Base-by-base conservation (phyloP, 1,140 invertebrate species). In the Aphaenogaster ashmeadi region DNA sequence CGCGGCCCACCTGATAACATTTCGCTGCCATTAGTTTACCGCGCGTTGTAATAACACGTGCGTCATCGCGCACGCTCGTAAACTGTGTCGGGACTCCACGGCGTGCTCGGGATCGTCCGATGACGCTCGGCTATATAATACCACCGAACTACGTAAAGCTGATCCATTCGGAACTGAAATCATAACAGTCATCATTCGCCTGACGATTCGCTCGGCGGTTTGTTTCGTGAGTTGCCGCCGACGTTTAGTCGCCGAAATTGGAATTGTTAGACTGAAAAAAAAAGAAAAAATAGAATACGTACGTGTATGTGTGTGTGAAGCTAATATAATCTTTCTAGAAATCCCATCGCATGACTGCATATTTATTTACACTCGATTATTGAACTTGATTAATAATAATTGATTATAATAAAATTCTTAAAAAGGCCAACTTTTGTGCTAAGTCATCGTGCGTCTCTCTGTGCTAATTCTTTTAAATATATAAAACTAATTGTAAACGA, bases 21-120 rank as follows among this genome's bases (percentile, higher is more conserved):
- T 56, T 38, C 86, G 78, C 62, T 50, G 33, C 54, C 79, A 88
- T 88, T 89, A 84, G 74, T 85, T 86, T 84, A 80, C 62, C 71
- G 69, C 62, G 41, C 38, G 66, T 54, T 83, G 60, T 66, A 87
- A 83, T 83, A 83, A 72, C 44, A 72, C 44, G 78, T 27, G 62
- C 52, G 60, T 83, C 33, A 33, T 58, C 21, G 58, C 38, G 33
- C 58, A 18, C 56, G 47, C 21, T 64, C 72, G 33, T 67, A 64
- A 78, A 79, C 58, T 64, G 33, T 62, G 52, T 41, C 44, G 47
- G 13, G 36, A n/a, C 5, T 52, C 44, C 27, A 18, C 6, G 9
- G 7, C 56, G 50, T 81, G 36, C 18, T 56, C 60, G 27, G 9
- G 33, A 74, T 27, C 36, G 7, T 38, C 44, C 44, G 38, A 69